Base-by-base conservation (phyloP, 1,140 invertebrate species). In the Conopomorpha cramerella region DNA sequence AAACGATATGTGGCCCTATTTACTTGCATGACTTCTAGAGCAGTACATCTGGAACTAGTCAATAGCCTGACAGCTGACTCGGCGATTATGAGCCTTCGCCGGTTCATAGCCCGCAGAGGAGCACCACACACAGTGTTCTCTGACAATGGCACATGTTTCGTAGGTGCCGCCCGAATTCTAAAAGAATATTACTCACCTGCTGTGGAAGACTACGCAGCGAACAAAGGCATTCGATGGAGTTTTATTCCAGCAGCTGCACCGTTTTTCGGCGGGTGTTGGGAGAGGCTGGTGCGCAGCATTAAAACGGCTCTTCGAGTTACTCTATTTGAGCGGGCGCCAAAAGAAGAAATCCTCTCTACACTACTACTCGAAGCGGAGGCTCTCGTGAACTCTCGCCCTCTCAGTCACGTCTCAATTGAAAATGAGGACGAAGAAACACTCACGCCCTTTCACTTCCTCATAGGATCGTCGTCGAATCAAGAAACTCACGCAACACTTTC, bases 41-140 rank as follows among this genome's bases (percentile, higher is more conserved):
- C 45, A 0, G 32, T 51, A 0, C 43, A 54, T 14, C 6, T 57
- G 0, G 49, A 57, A 19, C 1, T 57, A 0, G 45, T 48, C 1
- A 10, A 16, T 2, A 38, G 26, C 7, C 16, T 51, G 6, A 39
- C 36, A 26, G 13, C 31, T 8, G 41, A 33, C 12, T 12, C 38
- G 0, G 38, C 38, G 2, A 34, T 40, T 2, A 49, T 51, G 30
- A 41, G 54, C 19, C 30, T 79, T 0, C 41, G 55, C 13, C 19
- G 68, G 13, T 77, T 80, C 41, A 55, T 79, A n/a, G 45, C 56
- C 16, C 38, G 59, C 7, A 36, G 67, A 34, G 59, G 61, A 27
- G 34, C 43, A 31, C 42, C 52, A 2, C 25, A 23, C 11, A 8
- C 43, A 17, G 40, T 70, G 12, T 51, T 43, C 14, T 52, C 41